Evolutionary conservation across 2,113 vertebrate species (phyloP).

Genomic region (Oreamnos americanus): DNA sequence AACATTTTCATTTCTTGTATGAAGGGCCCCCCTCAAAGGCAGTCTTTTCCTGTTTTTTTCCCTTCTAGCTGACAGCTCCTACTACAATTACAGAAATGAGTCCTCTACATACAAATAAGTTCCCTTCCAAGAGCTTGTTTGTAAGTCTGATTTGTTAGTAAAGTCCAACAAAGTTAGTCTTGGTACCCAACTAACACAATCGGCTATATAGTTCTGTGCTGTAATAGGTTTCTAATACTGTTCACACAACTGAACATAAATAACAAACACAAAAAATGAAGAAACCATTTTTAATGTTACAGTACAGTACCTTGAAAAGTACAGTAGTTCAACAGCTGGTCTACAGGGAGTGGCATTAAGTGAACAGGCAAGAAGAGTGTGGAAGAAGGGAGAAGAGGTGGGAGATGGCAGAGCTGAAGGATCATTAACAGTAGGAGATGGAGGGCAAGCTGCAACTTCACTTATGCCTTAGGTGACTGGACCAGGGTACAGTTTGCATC

Average conservation of each 20-base stretch:
- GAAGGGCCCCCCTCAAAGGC: constrained; percentile 66
- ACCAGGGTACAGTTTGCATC: background rate
- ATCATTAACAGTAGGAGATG: background rate
- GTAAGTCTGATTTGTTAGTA: background rate
- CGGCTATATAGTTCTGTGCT: background rate
- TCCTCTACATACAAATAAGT: background rate
- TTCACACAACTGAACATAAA: background rate
- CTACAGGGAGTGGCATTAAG: background rate
- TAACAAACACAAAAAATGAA: background rate
- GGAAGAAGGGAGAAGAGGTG: background rate
- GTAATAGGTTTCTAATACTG: background rate
- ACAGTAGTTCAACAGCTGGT: background rate
- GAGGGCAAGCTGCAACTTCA: background rate
- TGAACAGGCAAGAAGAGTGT: background rate
- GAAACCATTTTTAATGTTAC: background rate
- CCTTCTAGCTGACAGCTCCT: constrained; percentile 41
- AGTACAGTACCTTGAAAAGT: background rate
- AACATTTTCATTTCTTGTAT: constrained; percentile 79
- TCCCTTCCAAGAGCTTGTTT: background rate
- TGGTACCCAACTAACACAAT: background rate
- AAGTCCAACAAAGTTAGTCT: background rate
- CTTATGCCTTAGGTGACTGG: background rate
- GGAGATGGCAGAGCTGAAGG: background rate
- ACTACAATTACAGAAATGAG: constrained; percentile 24
- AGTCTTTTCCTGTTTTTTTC: constrained; percentile 51